Conservation (phyloP, 1,140 invertebrate genomes). For the Trialeurodes vaporariorum region DNA sequence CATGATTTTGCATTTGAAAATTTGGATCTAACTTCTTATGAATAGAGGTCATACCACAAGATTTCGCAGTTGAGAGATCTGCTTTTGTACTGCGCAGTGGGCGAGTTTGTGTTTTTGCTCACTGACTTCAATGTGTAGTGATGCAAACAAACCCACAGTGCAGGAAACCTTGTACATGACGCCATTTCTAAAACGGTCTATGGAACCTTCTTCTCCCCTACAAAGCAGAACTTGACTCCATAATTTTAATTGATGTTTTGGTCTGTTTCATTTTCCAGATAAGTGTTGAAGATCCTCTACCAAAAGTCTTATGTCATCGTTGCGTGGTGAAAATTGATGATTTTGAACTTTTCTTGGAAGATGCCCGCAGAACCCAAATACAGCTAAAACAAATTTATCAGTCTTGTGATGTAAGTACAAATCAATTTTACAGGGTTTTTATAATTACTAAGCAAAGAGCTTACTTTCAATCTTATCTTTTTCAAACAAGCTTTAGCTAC, state of each 20-base stretch:
- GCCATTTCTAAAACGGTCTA: background rate
- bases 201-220: no score
- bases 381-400: background rate
- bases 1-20: no score
- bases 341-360: background rate
- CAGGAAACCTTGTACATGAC: background rate
- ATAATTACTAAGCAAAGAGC: no score
- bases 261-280: background rate
- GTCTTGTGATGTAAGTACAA: background rate
- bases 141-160: background rate
- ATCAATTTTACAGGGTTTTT: no score
- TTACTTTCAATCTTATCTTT: no score
- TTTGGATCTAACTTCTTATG: no score
- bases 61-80: no score
- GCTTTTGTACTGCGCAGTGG: no score
- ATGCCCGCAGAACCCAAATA: background rate
- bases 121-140: background rate
- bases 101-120: background rate
- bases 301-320: background rate
- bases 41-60: no score
- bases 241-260: background rate
- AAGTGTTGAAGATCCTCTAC: background rate
- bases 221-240: no score
- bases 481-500: no score
- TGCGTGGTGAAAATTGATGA: background rate